Evolutionary conservation across 1,140 invertebrate species (phyloP).

Genomic region (Prorops nasuta): DNA sequence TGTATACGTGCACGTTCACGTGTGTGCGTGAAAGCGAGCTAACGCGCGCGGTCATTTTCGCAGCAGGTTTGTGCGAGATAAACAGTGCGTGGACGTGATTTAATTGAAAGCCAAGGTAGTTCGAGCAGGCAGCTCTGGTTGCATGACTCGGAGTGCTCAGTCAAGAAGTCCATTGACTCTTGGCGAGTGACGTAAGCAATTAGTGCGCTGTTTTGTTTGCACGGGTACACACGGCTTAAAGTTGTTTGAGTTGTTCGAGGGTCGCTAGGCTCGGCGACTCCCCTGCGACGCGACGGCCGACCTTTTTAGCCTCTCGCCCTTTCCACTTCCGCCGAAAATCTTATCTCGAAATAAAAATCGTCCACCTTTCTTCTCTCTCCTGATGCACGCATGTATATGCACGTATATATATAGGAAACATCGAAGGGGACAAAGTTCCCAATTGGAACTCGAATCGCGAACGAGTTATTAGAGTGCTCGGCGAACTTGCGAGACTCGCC

Average conservation of each 20-base stretch:
- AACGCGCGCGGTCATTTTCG: no score
- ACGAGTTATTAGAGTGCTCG: no score
- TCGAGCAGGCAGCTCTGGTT: conserved; percentile 18
- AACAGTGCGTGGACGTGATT: conserved; percentile 41
- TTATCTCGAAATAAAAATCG: neutral
- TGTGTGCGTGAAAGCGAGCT: no score
- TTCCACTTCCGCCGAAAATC: neutral
- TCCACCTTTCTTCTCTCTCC: conserved; percentile 2
- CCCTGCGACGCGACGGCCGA: conserved; percentile 28
- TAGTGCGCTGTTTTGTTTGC: conserved; percentile 54
- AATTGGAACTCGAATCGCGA: no score
- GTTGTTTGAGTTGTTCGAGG: conserved; percentile 46
- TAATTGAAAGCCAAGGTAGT: conserved; percentile 34
- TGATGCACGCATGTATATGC: no score
- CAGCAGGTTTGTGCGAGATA: conserved; percentile 39
- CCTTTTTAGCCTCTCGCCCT: conserved; percentile 7
- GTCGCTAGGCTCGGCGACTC: conserved; percentile 34
- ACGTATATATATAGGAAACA: no score
- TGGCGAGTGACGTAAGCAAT: conserved; percentile 53
- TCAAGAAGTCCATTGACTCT: conserved; percentile 47
- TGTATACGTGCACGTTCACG: no score
- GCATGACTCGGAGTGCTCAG: conserved; percentile 38
- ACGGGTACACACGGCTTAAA: conserved; percentile 43
- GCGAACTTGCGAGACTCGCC: no score
- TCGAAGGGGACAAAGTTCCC: no score